Conservation (phyloP, 2,888 invertebrate genomes). For the Eudiplozoon nipponicum region DNA sequence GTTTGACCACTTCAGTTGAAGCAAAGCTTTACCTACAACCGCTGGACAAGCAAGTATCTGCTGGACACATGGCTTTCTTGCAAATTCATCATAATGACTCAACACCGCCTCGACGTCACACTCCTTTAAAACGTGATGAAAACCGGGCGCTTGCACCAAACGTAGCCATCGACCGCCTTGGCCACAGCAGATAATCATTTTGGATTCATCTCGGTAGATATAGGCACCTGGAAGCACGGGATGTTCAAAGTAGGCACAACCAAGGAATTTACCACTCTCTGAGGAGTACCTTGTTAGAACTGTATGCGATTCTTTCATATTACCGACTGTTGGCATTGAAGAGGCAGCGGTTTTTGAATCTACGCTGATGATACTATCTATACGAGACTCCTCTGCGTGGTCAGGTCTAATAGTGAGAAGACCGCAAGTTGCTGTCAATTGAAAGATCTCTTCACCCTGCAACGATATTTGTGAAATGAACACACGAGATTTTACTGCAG, state of each 20-base stretch:
- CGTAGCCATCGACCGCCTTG: slow-evolving; percentile 11
- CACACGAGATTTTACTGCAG: too few relatives aligned
- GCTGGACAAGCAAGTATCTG: too few relatives aligned
- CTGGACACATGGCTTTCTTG: too few relatives aligned
- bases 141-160: slow-evolving; percentile 7
- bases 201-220: slow-evolving; percentile 1
- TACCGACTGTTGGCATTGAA: too few relatives aligned
- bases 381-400: slow-evolving; percentile 14
- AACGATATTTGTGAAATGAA: slow-evolving; percentile 11
- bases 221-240: slow-evolving; percentile 8
- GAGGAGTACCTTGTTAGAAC: too few relatives aligned
- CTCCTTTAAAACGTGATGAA: slow-evolving; percentile 5
- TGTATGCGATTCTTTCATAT: too few relatives aligned
- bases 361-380: slow-evolving; percentile 14
- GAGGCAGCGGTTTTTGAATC: too few relatives aligned
- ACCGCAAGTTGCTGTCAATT: slow-evolving; percentile 7
- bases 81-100: slow-evolving; percentile 13
- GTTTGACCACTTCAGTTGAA: too few relatives aligned
- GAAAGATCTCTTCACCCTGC: slow-evolving; percentile 10
- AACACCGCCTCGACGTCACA: slow-evolving; percentile 12
- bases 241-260: slow-evolving; percentile 10
- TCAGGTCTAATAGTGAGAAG: slow-evolving; percentile 15
- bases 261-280: slow-evolving; percentile 8
- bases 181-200: slow-evolving; percentile 13
- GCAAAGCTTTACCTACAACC: too few relatives aligned